Evolutionary conservation across 2,797 vertebrate genomes (phyloP), one percentile per base, ranked within the genome.

Genomic region (Coendou prehensilis): DNA sequence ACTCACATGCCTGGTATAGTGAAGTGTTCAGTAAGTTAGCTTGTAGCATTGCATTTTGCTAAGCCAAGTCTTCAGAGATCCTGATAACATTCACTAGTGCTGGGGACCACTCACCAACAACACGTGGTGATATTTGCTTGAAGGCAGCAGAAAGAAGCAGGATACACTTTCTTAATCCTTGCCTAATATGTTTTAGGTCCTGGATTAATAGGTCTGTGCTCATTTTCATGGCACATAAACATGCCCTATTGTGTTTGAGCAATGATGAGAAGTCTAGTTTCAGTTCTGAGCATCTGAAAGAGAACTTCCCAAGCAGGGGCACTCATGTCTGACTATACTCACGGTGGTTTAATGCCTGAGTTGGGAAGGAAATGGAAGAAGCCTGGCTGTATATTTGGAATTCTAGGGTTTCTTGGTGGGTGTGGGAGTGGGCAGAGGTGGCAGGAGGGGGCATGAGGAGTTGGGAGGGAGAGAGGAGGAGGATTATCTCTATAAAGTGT

Each of bases 401-500:
- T 54, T 75, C 57, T 28, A 47, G 30, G 57, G 30, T 41, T 45
- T 18, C 61, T 87, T 10, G 15, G 23, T 15, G 52, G 9, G n/a
- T 3, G 4, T 67, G 23, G 41, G 23, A 0, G 0, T 26, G 33
- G n/a, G 17, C 9, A 15, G 37, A 6, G 56, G 20, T 22, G 1
- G 0, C 73, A 5, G 15, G 11, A 73, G 28, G 22, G 7, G 5
- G 14, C 10, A 7, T 17, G 54, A 45, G 52, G 47, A 17, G 0
- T 9, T 15, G 11, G 47, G 57, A 52, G 54, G 33, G 2, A 15
- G 20, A 2, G 0, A 18, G 33, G 8, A 23, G 67, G 20, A 82
- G 6, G 37, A 28, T 22, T 5, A 50, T 94, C 1, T 23, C 28
- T 20, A 1, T 14, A 57, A 57, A 15, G 57, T 50, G 45, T 13